phyloP scores from a whole-genome alignment of 2,888 invertebrate genomes.

The Shargacucullia verbasci region DNA sequence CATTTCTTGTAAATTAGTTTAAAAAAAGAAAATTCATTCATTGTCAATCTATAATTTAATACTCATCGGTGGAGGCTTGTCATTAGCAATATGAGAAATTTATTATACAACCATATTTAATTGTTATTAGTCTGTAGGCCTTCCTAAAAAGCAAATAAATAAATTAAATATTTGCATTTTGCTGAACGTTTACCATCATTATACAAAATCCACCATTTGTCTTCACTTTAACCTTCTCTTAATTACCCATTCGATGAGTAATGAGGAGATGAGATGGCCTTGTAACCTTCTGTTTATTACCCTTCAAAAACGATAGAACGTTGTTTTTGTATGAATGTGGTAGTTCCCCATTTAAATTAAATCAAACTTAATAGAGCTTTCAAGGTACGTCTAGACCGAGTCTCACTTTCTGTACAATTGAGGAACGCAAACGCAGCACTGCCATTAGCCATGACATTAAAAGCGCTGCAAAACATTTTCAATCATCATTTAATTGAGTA shows the following conservation, averaged over 20 bases:
- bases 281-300: not conserved
- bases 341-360: not conserved
- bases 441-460: constrained; percentile 41
- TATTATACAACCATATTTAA: too few species aligned
- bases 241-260: not conserved
- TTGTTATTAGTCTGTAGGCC: too few species aligned
- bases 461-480: constrained; percentile 14
- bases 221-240: not conserved
- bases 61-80: too few species aligned
- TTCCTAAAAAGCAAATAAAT: too few species aligned
- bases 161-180: too few species aligned
- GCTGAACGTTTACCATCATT: too few species aligned
- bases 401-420: constrained; percentile 19
- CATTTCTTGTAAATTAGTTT: too few species aligned
- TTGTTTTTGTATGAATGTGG: not conserved
- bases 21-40: too few species aligned
- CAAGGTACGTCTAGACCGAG: constrained; percentile 12
- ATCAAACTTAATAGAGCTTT: constrained; percentile 4
- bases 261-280: not conserved
- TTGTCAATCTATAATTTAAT: too few species aligned
- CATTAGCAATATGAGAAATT: too few species aligned
- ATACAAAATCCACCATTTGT: too few species aligned
- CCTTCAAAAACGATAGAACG: not conserved
- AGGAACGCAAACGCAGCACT: constrained; percentile 3
- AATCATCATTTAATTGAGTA: constrained; percentile 16